Evolutionary conservation across 1,140 invertebrate genomes (phyloP), one percentile per base, ranked within the genome.

Genomic region (Heliothis virescens): DNA sequence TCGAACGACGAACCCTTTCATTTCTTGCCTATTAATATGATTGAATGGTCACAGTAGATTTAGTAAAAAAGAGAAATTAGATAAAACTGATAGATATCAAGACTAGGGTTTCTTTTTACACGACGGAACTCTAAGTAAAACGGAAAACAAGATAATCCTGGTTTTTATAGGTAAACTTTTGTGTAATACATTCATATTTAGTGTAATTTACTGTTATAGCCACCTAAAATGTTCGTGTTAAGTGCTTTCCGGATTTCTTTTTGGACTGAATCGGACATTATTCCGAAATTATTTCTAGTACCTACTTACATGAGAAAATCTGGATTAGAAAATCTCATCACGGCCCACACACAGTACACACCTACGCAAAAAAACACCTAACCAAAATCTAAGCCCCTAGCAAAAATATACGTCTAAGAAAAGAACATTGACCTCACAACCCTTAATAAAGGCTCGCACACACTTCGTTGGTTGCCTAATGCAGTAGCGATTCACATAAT

Each of bases 391-490:
- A 63, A 62, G 55, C 34, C 9, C 9, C 34, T 7, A 41, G 9
- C 5, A 63, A 63, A 16, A 65, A 65, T 18, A 48, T 18, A 18
- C 41, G 15, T 67, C 63, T 10, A 18, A 67, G 16, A 13, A 67
- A 16, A 26, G 50, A 57, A 11, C 69, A 26, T 29, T 57, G 69
- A 72, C 69, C 69, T 57, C 15, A 57, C 52, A 57, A 57, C 52
- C 21, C 21, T 11, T 80, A 73, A 69, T 87, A 87, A 86, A 79
- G 78, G 77, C 63, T 63, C 52, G 82, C 77, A 55, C 62, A 82
- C 83, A 83, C 83, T 84, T 82, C 80, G 86, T 85, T 87, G 85
- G 80, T 57, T 80, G 80, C 82, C 71, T 82, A 85, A 86, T 87
- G 87, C 85, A 83, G 73, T 65, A 85, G 41, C 41, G 16, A 83